Base-by-base conservation (phyloP, 2,113 vertebrate species). In the Burhinus oedicnemus region DNA sequence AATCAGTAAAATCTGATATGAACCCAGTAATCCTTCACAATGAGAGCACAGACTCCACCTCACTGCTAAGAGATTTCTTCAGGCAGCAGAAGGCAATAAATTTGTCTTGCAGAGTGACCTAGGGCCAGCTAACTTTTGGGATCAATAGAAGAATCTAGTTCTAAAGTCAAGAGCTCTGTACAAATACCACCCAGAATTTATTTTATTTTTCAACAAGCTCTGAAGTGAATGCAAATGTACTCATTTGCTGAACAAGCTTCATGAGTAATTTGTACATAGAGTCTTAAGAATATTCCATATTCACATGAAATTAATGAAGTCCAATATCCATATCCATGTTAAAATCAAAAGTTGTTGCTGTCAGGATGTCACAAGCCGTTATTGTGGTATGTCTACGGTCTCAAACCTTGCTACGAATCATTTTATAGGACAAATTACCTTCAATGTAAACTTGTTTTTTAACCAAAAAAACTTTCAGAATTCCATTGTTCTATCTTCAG, bases 61-160 rank as follows among this genome's bases (percentile, higher is more conserved):
- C n/a, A 54, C 11, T 68, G 60, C 38, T 84, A 23, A 58, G 44
- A 78, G 69, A 47, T 66, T 91, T 80, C 36, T 78, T 92, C 51
- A 81, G 54, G 55, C 32, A 89, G 38, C 38, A 70, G 38, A 61
- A 75, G 44, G 70, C 23, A 88, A 58, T 80, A 93, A 88, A 95
- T 97, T 78, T 87, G 47, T 57, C 72, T 83, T 78, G 27, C 15
- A 85, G 68, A 34, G 26, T 89, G 74, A 96, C 80, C 83, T 66
- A 79, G 16, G 93, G 86, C 80, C 68, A 95, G 26, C 17, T 74
- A 74, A 66, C 55, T 88, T 94, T 87, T 55, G 34, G 65, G 47
- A 92, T 92, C 83, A 91, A 71, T 87, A 47, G 55, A 84, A 89
- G 52, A 95, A 87, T 69, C 72, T 75, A 94, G 44, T 95, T 95